Base-by-base conservation (phyloP, 2,113 vertebrate genomes). In the Erythrocercus mccallii region DNA sequence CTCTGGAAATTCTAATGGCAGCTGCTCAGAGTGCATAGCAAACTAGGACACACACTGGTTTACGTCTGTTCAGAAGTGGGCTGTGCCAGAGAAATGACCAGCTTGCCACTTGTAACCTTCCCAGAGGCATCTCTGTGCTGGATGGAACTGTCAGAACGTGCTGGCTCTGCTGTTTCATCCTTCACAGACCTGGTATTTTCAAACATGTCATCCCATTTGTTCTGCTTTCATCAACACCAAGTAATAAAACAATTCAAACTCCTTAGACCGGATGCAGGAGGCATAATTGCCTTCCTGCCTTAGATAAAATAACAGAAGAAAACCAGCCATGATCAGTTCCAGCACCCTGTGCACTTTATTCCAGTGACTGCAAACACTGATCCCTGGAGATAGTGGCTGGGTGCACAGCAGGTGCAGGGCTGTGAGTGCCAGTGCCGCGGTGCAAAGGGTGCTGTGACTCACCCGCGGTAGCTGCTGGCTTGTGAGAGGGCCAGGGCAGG, bases 181-280 rank as follows among this genome's bases (percentile, higher is more conserved):
- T 65, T 69, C 94, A 89, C 86, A 92, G 96, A 90, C 68, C 74
- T 92, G 93, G 93, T 96, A 94, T 96, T 95, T 90, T 85, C 81
- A 93, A 95, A 96, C 95, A 97, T 96, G 94, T 96, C 96, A 96
- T 97, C 96, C 96, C 93, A 94, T 95, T 97, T 96, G 94, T 96
- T 94, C 95, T 60, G 92, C 90, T 96, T 97, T 94, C 88, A 89
- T 93, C 87, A 89, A 81, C 61, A 70, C 23, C 80, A 44, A 90
- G 73, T 33, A 78, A 95, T 73, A 77, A 92, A 95, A 27, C 88
- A 73, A 88, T 70, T 80, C 74, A 53, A 47, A 33, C 60, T 70
- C 66, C 74, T 84, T 5, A 40, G 30, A 54, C 40, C 2, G 1
- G 87, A 77, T n/a, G 73, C 72, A 61, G 51, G 44, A 89, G 71